Conservation (phyloP, 2,888 invertebrate genomes). For the Allacma fusca region DNA sequence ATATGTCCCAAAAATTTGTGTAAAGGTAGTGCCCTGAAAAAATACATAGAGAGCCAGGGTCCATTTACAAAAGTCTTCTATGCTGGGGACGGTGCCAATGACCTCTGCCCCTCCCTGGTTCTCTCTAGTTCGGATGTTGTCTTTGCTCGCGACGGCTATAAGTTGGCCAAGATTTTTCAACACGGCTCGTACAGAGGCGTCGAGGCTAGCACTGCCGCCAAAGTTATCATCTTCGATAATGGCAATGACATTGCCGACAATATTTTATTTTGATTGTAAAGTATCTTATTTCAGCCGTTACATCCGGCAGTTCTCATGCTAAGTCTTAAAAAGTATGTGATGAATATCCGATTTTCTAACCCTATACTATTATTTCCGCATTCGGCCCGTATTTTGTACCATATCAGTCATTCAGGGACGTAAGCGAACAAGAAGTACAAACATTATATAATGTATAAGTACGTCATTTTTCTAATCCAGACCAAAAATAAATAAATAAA, state of each 20-base stretch:
- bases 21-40: slow-evolving; percentile 77
- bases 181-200: slow-evolving; percentile 55
- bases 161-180: slow-evolving; percentile 60
- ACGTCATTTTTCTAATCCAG: too few species aligned
- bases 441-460: too few species aligned
- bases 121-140: slow-evolving; percentile 71
- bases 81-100: slow-evolving; percentile 80
- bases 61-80: slow-evolving; percentile 72
- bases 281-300: background rate
- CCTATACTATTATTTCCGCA: too few species aligned
- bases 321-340: too few species aligned
- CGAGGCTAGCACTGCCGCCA: slow-evolving; percentile 63
- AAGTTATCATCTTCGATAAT: slow-evolving; percentile 60
- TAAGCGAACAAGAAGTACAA: too few species aligned
- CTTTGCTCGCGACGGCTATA: slow-evolving; percentile 72
- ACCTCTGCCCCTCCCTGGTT: slow-evolving; percentile 77
- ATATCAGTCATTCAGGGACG: too few species aligned
- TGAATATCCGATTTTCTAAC: too few species aligned
- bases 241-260: slow-evolving; percentile 12
- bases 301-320: too few species aligned
- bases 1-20: slow-evolving; percentile 73
- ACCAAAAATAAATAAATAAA: too few species aligned
- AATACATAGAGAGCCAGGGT: slow-evolving; percentile 70
- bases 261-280: background rate
- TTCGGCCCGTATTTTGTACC: too few species aligned